Base-by-base conservation (phyloP, 2,797 vertebrate genomes). In the Labeo calbasu region DNA sequence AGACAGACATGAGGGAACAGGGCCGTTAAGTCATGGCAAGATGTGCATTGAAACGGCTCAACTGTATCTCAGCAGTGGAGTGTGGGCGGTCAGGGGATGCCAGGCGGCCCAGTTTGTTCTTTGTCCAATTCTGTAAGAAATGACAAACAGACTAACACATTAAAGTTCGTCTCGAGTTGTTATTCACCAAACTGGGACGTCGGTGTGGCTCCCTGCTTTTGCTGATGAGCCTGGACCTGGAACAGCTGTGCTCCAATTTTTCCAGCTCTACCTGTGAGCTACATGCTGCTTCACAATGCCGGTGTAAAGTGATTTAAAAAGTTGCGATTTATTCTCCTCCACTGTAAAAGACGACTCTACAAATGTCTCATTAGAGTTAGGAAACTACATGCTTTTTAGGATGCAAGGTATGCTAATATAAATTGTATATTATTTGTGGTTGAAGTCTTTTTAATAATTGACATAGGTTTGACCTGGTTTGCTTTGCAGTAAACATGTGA, bases 211-310 rank as follows among this genome's bases (percentile, higher is more conserved):
- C 46, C 3, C 28, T 50, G 71, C 28, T 12, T 36, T 75, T 82
- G 46, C 46, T 40, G 81, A 75, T 65, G 46, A 73, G 48, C 6
- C 57, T 40, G 70, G 28, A 65, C 71, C 9, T 40, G 4, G 63
- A 75, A 82, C 70, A 82, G 57, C 70, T 82, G 70, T 75, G 81
- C 46, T 82, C 81, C 70, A 75, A 50, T 82, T 75, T 75, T 55
- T 51, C 15, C 19, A 61, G 43, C 19, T 63, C 55, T 81, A 81
- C 69, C 25, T 48, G 55, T 63, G 69, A 81, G 69, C 40, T 53
- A 21, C 40, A 25, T n/a, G 72, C 28, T 53, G 57, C 17, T 61
- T 40, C 11, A 50, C 40, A 72, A 81, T 61, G 43, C 53, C 19
- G 61, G 13, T 72, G 17, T 14, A 32, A 81, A 72, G 21, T 46